These are phyloP conservation scores for Trissoscelio sp. DNA, from an alignment of 2,888 invertebrate species.

Conservation along the genomic window DNA sequence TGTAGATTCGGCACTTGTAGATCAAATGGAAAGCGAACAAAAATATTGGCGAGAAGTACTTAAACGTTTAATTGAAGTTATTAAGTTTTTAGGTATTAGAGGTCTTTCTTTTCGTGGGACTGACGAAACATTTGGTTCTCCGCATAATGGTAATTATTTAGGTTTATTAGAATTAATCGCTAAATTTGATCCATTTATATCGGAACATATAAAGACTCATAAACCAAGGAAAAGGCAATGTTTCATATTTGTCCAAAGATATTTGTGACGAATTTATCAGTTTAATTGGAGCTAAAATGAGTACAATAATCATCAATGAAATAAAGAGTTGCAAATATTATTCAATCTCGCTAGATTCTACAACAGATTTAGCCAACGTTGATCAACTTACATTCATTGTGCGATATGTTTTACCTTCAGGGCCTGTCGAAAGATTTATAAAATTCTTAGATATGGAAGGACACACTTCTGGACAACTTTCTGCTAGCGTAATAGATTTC, in stretches of 20 bases:
- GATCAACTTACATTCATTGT: conserved; percentile 73
- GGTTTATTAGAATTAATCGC: conserved; percentile 73
- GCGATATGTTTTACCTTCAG: no score
- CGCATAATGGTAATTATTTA: conserved; percentile 75
- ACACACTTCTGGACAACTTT: background rate
- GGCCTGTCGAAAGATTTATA: conserved; percentile 60
- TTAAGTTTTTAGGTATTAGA: conserved; percentile 48
- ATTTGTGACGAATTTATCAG: background rate
- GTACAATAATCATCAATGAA: background rate
- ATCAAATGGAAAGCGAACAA: conserved; percentile 38
- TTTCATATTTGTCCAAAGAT: conserved; percentile 4
- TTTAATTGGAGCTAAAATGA: conserved; percentile 37
- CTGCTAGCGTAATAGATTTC: conserved; percentile 19
- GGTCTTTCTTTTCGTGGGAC: conserved; percentile 52
- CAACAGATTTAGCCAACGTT: conserved; percentile 62
- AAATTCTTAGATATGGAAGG: conserved; percentile 10
- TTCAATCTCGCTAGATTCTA: conserved; percentile 68
- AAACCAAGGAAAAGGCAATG: conserved; percentile 2
- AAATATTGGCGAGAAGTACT: conserved; percentile 49
- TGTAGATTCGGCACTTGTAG: conserved; percentile 38
- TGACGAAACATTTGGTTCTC: conserved; percentile 34
- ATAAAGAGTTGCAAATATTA: conserved; percentile 21
- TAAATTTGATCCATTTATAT: conserved; percentile 73
- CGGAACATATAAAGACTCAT: background rate
- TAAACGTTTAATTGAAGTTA: conserved; percentile 42